Conservation (phyloP, 1,140 invertebrate species). For the Halesus radiatus region DNA sequence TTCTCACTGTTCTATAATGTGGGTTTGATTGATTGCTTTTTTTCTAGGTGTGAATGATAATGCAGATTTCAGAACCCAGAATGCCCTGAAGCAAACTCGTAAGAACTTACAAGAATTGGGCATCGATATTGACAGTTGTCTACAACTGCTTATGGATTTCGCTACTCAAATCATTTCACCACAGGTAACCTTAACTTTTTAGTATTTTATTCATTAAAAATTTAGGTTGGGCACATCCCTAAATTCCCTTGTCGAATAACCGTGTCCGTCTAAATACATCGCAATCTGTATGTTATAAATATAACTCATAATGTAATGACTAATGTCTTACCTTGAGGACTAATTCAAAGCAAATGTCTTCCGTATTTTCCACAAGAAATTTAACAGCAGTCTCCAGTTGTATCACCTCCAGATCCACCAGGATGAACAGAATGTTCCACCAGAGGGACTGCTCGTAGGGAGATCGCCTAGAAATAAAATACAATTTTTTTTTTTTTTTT, state of each 20-base stretch:
- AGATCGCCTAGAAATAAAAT: constrained; percentile 62
- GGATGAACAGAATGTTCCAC: constrained; percentile 64
- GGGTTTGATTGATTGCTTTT: neutral
- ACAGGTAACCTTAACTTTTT: constrained; percentile 67
- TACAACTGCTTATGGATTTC: constrained; percentile 88
- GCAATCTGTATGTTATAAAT: no score
- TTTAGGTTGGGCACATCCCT: no score
- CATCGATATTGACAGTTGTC: constrained; percentile 87
- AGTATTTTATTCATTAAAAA: no score
- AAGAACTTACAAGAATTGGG: constrained; percentile 66
- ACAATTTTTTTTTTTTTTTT: no score
- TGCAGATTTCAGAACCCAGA: constrained; percentile 52
- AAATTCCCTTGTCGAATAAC: no score
- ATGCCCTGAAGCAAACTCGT: constrained; percentile 43
- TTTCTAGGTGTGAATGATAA: constrained; percentile 46
- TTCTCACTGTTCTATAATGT: no score
- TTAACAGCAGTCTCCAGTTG: constrained; percentile 63
- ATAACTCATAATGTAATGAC: constrained; percentile 8
- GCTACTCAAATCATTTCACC: constrained; percentile 81
- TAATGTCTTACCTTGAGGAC: constrained; percentile 62
- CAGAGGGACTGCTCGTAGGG: constrained; percentile 65
- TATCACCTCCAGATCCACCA: constrained; percentile 62
- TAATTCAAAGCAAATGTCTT: constrained; percentile 65
- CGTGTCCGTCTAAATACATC: no score
- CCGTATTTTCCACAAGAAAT: constrained; percentile 61